Conservation (phyloP, 2,888 invertebrate species). For the Cantharis rufa region DNA sequence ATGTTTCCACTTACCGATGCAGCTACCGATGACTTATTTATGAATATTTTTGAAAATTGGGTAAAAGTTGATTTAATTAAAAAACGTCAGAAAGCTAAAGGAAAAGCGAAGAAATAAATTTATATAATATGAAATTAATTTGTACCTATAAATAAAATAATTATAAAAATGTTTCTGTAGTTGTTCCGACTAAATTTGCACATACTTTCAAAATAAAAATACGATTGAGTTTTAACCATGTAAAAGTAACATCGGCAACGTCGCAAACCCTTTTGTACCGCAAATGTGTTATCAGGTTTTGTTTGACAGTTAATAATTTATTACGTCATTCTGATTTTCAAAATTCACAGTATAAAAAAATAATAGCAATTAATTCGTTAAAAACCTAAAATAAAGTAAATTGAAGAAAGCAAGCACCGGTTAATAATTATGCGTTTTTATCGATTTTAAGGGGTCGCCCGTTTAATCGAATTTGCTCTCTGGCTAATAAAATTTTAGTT, state of each 20-base stretch:
- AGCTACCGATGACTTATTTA: slow-evolving; percentile 48
- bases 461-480: background rate
- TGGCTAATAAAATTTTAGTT: background rate
- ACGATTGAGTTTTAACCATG: background rate
- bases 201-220: background rate
- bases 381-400: background rate
- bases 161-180: too few relatives aligned
- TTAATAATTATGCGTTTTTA: background rate
- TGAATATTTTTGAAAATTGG: slow-evolving; percentile 48
- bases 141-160: too few relatives aligned
- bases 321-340: background rate
- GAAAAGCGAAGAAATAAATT: background rate
- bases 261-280: background rate
- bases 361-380: background rate
- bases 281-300: background rate
- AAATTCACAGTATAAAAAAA: background rate
- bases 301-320: background rate
- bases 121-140: background rate
- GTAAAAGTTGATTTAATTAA: slow-evolving; percentile 27
- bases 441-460: background rate
- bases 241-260: background rate
- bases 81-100: background rate
- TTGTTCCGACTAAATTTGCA: too few relatives aligned
- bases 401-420: background rate
- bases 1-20: slow-evolving; percentile 52